Base-by-base conservation (phyloP, 2,888 invertebrate species). In the Caradrina clavipalpis region DNA sequence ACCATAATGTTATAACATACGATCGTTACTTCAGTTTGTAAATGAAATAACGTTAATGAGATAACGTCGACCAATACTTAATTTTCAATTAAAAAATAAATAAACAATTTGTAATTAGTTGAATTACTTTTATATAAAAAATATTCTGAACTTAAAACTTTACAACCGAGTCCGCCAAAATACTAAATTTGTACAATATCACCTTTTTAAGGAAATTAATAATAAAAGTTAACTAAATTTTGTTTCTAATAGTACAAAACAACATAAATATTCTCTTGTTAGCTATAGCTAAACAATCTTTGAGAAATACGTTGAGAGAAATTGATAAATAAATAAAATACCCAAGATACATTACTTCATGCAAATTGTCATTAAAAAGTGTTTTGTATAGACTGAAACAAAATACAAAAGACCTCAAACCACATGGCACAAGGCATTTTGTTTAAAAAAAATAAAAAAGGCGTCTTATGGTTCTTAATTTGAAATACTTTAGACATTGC, bases 131-230 rank as follows among this genome's bases (percentile, higher is more conserved):
- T 47, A 68, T 69, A 76, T 26, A 75, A 72, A 65, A 65, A 73
- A 84, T 65, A 76, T 71, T 71, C 56, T 60, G 49, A 79, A 85
- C 65, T 64, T 65, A 66, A 69, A 60, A 71, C 26, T 67, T 75
- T 78, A 80, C 72, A 79, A 71, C 58, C 59, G 10, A 69, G n/a
- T 61, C 64, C 68, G 66, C 70, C 35, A 73, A 81, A 82, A 83
- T 86, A 85, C 78, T 83, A 80, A 57, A 72, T 84, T 86, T 85
- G 76, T 87, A 88, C 84, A 86, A 78, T 76, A 69, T 64, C 80
- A 73, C 81, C 85, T 80, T 83, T 67, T 31, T 45, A 80, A 80
- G 81, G 72, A 75, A 81, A 84, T 64, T 70, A 71, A 81, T 77
- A 74, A 61, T 68, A 72, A 82, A 78, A 74, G 60, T 67, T 68